These are phyloP conservation scores for Carterocephalus palaemon DNA, from an alignment of 2,888 invertebrate species.

Conservation along the genomic window DNA sequence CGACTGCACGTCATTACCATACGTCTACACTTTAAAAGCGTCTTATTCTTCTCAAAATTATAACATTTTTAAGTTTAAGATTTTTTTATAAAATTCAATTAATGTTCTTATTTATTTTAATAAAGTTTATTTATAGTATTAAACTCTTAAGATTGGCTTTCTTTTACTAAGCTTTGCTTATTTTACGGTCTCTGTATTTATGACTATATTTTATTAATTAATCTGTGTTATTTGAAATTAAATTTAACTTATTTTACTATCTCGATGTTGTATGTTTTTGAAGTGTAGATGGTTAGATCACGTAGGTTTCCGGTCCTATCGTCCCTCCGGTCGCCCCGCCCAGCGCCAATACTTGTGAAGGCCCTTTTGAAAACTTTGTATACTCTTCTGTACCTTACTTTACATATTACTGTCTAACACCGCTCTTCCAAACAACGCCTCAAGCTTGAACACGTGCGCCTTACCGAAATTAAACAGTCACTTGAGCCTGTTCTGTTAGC, in stretches of 20 bases:
- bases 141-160: no score
- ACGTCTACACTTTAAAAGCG: conserved; percentile 69
- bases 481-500: conserved; percentile 75
- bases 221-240: conserved; percentile 21
- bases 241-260: background rate
- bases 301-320: conserved; percentile 54
- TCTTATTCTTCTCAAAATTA: conserved; percentile 27
- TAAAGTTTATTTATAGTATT: no score
- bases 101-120: conserved; percentile 17
- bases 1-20: conserved; percentile 65
- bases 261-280: conserved; percentile 25
- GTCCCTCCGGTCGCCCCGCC: conserved; percentile 70
- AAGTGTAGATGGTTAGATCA: conserved; percentile 37
- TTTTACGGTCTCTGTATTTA: conserved; percentile 12
- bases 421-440: conserved; percentile 37
- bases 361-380: conserved; percentile 50
- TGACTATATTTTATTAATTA: conserved; percentile 18
- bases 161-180: conserved; percentile 14
- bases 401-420: conserved; percentile 59
- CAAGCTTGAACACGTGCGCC: conserved; percentile 57
- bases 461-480: conserved; percentile 48
- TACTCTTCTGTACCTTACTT: conserved; percentile 56
- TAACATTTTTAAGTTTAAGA: conserved; percentile 7
- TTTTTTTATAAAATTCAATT: conserved; percentile 21
- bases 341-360: conserved; percentile 63